These are phyloP conservation scores for Cynodonichthys magdalenae DNA, from an alignment of 2,797 vertebrate species.

Conservation along the genomic window DNA sequence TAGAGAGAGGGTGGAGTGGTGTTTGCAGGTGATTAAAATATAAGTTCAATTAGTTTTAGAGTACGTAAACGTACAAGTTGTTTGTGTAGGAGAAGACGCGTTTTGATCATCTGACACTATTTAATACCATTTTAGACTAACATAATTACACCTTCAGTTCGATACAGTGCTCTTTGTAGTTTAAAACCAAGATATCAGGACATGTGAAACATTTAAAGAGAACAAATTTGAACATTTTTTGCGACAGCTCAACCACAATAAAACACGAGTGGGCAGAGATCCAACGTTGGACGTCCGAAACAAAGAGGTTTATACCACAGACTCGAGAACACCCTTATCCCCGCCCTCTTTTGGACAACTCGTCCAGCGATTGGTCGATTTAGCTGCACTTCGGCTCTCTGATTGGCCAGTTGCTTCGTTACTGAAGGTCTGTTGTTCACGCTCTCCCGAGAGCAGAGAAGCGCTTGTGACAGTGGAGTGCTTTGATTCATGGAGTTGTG, in stretches of 20 bases:
- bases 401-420: constrained; percentile 65
- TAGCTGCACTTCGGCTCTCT: constrained; percentile 15
- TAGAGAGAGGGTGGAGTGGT: background rate
- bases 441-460: constrained; percentile 39
- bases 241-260: background rate
- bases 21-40: background rate
- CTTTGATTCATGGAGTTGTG: constrained; percentile 57
- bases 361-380: constrained; percentile 45
- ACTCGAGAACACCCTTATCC: constrained; percentile 38
- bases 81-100: background rate
- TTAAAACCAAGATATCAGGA: background rate
- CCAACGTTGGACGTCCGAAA: constrained; percentile 67
- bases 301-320: constrained; percentile 76
- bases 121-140: background rate
- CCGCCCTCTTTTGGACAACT: constrained; percentile 34
- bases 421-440: constrained; percentile 58
- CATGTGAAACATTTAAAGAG: background rate
- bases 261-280: constrained; percentile 9
- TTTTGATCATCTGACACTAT: background rate
- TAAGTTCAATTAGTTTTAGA: background rate
- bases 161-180: background rate
- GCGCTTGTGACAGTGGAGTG: constrained; percentile 61
- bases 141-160: background rate
- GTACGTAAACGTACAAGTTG: too few relatives aligned
- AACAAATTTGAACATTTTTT: background rate